Base-by-base conservation (phyloP, 2,888 invertebrate genomes). In the Scaptomyza flava region DNA sequence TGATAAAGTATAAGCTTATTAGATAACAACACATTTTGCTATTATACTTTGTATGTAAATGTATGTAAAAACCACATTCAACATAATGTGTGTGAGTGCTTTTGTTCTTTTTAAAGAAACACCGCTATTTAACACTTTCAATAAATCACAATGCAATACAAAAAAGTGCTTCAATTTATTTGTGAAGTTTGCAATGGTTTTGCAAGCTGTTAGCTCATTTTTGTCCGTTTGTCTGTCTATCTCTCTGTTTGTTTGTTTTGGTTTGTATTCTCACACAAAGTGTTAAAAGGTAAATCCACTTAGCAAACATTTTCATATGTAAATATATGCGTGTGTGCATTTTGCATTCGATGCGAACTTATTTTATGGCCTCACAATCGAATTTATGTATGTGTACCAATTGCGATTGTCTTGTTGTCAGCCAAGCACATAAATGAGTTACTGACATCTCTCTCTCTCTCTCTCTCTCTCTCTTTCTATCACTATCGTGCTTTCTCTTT, bases 361-460 rank as follows among this genome's bases (percentile, higher is more conserved):
- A 11, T 57, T 73, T 75, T 70, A 72, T 70, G 58, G 36, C 41
- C 52, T n/a, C 47, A 33, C 34, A 43, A 57, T 53, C 43, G 47
- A 34, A 38, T 43, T 59, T 12, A 45, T 47, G 36, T 34, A n/a
- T 12, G 33, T 75, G 64, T 70, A 50, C 45, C 54, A 54, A 50
- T 23, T 51, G 53, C 50, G 46, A 61, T 38, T 30, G 14, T 56
- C 8, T 14, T 41, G 17, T 41, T 41, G 38, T 17, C 38, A 41
- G 36, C 30, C 38, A 6, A 46, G 17, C 51, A 54, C 68, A 57
- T 38, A 61, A 58, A 61, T 45, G n/a, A 43, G 34, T 57, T 68
- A 23, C 31, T 50, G 50, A 72, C 74, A 68, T 68, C 73, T 48
- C 61, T 17, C 7, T 14, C 1, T 7, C 17, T 38, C 17, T 9